Percentiles rank a stretch among this genome's conserved stretches.
Evolutionary conservation across 2,888 invertebrate genomes (phyloP).

Genomic region (Calliopum simillimum): DNA sequence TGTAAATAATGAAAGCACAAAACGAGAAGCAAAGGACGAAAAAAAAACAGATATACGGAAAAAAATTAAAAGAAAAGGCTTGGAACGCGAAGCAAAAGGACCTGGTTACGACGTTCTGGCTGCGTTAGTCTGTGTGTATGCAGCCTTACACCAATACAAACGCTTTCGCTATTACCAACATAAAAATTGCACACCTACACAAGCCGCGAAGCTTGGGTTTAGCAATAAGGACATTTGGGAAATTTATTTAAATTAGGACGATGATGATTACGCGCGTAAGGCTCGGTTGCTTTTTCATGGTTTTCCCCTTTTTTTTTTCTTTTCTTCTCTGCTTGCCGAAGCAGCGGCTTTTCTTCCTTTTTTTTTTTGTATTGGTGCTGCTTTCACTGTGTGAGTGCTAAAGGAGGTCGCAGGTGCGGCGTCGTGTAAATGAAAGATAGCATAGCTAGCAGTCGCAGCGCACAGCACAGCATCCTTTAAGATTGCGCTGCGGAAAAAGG

Average conservation of each 20-base stretch:
- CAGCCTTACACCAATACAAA: neutral
- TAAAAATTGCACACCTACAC: constrained; percentile 2
- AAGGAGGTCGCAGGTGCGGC: constrained; percentile 47
- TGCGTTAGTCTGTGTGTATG: neutral
- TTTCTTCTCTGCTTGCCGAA: constrained; percentile 18
- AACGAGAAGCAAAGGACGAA: constrained; percentile 1
- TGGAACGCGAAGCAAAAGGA: neutral
- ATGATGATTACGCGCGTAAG: constrained; percentile 51
- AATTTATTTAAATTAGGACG: constrained; percentile 56
- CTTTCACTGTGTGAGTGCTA: constrained; percentile 14
- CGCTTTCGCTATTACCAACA: neutral
- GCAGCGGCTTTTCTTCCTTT: constrained; percentile 42
- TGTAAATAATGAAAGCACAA: constrained; percentile 14
- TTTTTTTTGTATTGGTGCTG: constrained; percentile 38
- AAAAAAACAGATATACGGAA: constrained; percentile 3
- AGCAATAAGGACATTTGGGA: constrained; percentile 42
- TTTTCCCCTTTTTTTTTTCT: constrained; percentile 38
- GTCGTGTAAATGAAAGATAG: constrained; percentile 15
- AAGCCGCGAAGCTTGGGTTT: neutral
- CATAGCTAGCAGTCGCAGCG: constrained; percentile 16
- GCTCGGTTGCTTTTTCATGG: neutral
- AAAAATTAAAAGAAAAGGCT: constrained; percentile 31
- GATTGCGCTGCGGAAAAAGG: constrained; percentile 21
- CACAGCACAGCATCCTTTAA: constrained; percentile 2
- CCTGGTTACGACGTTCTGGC: neutral